Conservation (phyloP, 2,888 invertebrate species). For the Hirtodrosophila trivittata region DNA sequence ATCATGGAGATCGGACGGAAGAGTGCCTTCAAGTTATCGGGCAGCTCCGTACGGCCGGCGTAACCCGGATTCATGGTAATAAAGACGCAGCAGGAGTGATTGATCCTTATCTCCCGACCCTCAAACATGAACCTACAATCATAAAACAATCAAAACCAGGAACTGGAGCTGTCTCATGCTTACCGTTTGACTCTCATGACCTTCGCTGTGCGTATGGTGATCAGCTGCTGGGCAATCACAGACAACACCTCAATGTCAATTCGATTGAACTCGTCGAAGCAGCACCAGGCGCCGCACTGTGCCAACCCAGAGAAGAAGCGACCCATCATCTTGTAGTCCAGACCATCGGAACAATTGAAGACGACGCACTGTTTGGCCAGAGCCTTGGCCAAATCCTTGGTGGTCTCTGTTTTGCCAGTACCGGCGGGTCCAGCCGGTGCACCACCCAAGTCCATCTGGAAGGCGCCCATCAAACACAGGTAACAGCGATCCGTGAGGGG, state of each 20-base stretch:
- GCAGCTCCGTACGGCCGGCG: constrained; percentile 94
- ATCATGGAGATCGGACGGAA: constrained; percentile 96
- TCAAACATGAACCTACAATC: constrained; percentile 91
- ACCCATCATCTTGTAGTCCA: constrained; percentile 88
- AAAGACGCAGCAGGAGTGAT: constrained; percentile 92
- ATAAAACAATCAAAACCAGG: too few species aligned
- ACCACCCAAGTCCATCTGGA: constrained; percentile 93
- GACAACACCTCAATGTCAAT: constrained; percentile 95
- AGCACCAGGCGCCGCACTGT: constrained; percentile 96
- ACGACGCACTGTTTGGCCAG: constrained; percentile 95
- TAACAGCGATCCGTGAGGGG: constrained; percentile 95
- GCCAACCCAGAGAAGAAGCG: constrained; percentile 94
- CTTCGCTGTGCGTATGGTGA: constrained; percentile 94
- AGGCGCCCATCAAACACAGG: constrained; percentile 94
- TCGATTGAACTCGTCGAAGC: constrained; percentile 96
- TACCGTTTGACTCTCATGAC: constrained; percentile 86
- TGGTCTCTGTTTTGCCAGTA: constrained; percentile 96
- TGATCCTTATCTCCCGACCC: constrained; percentile 93
- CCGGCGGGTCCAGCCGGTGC: constrained; percentile 95
- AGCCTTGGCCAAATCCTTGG: constrained; percentile 94
- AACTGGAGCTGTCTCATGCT: constrained; percentile 2
- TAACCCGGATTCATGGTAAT: constrained; percentile 97
- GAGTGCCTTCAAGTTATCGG: constrained; percentile 93
- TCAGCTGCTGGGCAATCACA: constrained; percentile 94
- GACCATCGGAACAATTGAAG: constrained; percentile 94